Evolutionary conservation across 1,140 invertebrate species (phyloP), one percentile per base, ranked within the genome.

Genomic region (Myzus persicae): DNA sequence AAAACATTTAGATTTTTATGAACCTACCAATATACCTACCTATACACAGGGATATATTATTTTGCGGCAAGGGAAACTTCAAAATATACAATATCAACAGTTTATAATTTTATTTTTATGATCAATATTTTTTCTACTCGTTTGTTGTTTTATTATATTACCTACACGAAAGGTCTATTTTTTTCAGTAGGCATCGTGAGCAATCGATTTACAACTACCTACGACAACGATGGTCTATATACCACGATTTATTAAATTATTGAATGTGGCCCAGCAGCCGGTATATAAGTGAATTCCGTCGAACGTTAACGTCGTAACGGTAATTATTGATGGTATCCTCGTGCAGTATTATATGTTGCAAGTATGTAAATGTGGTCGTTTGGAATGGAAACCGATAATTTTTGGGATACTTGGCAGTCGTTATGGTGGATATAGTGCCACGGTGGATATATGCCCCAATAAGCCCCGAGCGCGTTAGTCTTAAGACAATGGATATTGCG

Each of bases 91-190:
- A 18, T 36, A 76, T 76, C 14, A 76, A 76, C 31, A 67, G 59
- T n/a, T 76, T 36, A 76, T 76, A 76, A 76, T 76, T 76, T 18
- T n/a, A 76, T 76, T 76, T 76, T 76, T 76, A 76, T n/a, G 59
- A 67, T 67, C 59, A 67, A 67, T 67, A 67, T 5, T 54, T 24
- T 59, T 67, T 76, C 36, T n/a, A n/a, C n/a, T 76, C 31, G 26
- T 7, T 67, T n/a, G 59, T 76, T n/a, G n/a, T n/a, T 76, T 20
- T 76, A 76, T 76, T 76, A 76, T 14, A 76, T 20, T 76, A n/a
- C 5, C 22, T 22, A 51, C 42, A 76, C 22, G n/a, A n/a, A 76
- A 18, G 59, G 59, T 76, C 6, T 1, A 36, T 76, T 59, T 67
- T 59, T 67, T 76, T n/a, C 59, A n/a, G 5, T 36, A 76, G 11